Base-by-base conservation (phyloP, 2,888 invertebrate species). In the Sicus ferrugineus region DNA sequence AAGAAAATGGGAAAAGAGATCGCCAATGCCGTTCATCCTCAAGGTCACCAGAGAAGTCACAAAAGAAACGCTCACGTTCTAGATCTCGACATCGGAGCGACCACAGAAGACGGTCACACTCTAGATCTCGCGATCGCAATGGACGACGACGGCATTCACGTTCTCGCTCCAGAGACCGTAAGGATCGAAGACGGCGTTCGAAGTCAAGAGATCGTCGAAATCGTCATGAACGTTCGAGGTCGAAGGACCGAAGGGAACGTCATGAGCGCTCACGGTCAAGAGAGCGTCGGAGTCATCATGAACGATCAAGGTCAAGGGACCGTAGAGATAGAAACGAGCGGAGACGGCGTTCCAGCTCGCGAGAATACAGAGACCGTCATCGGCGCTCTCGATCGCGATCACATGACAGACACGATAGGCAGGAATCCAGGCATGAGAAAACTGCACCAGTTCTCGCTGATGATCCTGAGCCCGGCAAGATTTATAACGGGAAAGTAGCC, bases 401-500 rank as follows among this genome's bases (percentile, higher is more conserved):
- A 3, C 69, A 79, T 76, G 75, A 89, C 86, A 70, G 74, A 16
- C 62, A 67, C 16, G 70, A 71, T 19, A 67, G 73, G 30, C 72
- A 67, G 56, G 70, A 74, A 23, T 69, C 59, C 0, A 75, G 76
- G 58, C 74, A 76, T 6, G 83, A 81, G 1, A 81, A 80, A 64
- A 79, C 80, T 0, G 82, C 83, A 14, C 73, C 79, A 9, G 77
- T 83, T 16, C 79, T 92, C 75, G 89, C 90, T 69, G 91, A 92
- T 78, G 93, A 93, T 78, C 93, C 93, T 0, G 91, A 93, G 75
- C 88, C 92, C 3, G 93, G 93, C 0, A 93, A 92, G 79, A 95
- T 99, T 75, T 98, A 97, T 82, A 89, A 89, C 73, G 99, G 97
- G 0, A 93, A 95, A 85, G 96, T 99, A 0, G 95, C 96, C 0